Percentiles rank a stretch among this genome's conserved stretches.
Evolutionary conservation across 2,113 vertebrate genomes (phyloP).

Genomic region (Melanostigma gelatinosum): DNA sequence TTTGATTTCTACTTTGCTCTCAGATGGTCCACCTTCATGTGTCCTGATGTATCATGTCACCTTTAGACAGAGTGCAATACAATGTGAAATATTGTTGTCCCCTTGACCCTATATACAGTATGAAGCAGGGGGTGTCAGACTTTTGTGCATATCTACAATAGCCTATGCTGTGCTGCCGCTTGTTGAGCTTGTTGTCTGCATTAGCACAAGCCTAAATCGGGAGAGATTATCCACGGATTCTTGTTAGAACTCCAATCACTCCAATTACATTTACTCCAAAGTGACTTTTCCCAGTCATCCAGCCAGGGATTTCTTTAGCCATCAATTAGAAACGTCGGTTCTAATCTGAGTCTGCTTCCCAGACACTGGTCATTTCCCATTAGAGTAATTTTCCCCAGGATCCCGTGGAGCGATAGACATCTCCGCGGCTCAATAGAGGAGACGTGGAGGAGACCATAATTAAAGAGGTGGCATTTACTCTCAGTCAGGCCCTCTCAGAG

Average conservation of each 20-base stretch:
- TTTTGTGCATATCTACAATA: conserved; percentile 30
- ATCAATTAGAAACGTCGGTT: conserved; percentile 98
- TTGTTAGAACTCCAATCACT: conserved; percentile 89
- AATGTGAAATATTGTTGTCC: conserved; percentile 5
- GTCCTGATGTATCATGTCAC: not conserved
- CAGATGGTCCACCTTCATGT: not conserved
- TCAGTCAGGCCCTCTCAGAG: conserved; percentile 89
- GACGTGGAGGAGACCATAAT: conserved; percentile 87
- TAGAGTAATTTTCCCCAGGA: conserved; percentile 91
- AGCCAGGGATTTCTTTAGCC: conserved; percentile 90
- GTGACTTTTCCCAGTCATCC: conserved; percentile 91
- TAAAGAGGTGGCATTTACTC: conserved; percentile 94
- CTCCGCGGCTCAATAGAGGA: conserved; percentile 84
- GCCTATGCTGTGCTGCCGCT: conserved; percentile 10
- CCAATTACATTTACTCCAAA: conserved; percentile 95
- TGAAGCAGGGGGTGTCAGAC: not conserved
- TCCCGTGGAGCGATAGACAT: conserved; percentile 88
- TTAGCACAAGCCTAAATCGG: conserved; percentile 54
- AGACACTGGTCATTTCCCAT: conserved; percentile 94
- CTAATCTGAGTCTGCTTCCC: conserved; percentile 90
- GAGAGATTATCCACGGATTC: conserved; percentile 72
- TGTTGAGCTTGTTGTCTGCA: conserved; percentile 52
- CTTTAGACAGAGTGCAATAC: not conserved
- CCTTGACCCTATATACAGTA: not conserved
- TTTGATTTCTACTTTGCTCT: not conserved